Evolutionary conservation across 2,888 invertebrate genomes (phyloP), one percentile per base, ranked within the genome.

Genomic region (Brachycybe producta): DNA sequence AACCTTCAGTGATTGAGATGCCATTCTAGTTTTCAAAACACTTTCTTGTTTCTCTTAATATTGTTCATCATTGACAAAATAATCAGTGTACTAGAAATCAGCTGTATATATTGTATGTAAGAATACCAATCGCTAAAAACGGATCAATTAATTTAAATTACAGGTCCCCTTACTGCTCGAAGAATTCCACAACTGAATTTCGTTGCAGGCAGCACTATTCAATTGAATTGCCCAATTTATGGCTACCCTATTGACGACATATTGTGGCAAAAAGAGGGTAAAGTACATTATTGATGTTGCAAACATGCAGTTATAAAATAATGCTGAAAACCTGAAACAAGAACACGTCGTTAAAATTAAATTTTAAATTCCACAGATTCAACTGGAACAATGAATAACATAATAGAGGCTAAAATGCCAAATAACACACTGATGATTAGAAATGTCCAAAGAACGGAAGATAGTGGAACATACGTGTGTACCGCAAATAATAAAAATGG

Each of bases 181-280:
- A 30, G n/a, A 5, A 36, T 35, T 40, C 34, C 43, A 23, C 21
- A n/a, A 19, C 13, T 44, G 4, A 44, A 43, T 13, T 17, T 42
- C 2, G 50, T 50, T 11, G 43, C 46, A 35, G 46, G 46, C 19
- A n/a, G 11, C 11, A 13, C 17, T n/a, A 24, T 23, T 35, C 21
- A 46, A 8, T 21, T 46, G 35, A 35, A 17, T 65, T 85, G 85
- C 67, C 84, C 84, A 17, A 84, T 84, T 24, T 82, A 83, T 23
- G 85, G 85, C 24, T 83, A 81, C 67, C 84, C 85, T 23, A 80
- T 84, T 55, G 80, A 81, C 60, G 78, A 80, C 61, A 80, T 84
- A 60, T 78, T 79, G 54, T 85, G 85, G 85, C 82, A 80, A 64
- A 75, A 81, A 60, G 77, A n/a, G n/a, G n/a, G n/a, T n/a, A n/a